These are phyloP conservation scores for Eidolon dupreanum DNA, from an alignment of 2,797 vertebrate species.

Conservation along the genomic window DNA sequence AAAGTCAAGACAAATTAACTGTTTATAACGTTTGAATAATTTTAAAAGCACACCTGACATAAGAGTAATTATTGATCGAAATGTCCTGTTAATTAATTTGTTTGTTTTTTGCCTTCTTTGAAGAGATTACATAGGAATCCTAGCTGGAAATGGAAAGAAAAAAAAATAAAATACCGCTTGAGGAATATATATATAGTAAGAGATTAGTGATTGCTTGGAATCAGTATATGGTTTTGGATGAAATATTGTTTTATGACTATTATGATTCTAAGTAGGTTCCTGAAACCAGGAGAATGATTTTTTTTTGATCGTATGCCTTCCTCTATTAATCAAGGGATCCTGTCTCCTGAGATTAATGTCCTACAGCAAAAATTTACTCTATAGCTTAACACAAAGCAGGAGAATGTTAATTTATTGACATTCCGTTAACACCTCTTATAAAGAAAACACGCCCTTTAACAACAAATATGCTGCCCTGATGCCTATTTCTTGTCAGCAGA, in stretches of 20 bases:
- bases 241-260: constrained; percentile 23
- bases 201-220: neutral
- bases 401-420: constrained; percentile 58
- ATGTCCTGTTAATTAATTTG: neutral
- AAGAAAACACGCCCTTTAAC: constrained; percentile 69
- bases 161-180: neutral
- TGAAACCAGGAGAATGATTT: neutral
- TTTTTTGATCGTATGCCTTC: neutral
- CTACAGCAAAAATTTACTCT: constrained; percentile 24
- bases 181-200: neutral
- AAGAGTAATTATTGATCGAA: neutral
- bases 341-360: constrained; percentile 49
- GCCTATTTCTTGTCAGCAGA: constrained; percentile 76
- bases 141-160: neutral
- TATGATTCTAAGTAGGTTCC: neutral
- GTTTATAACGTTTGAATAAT: neutral
- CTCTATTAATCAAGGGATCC: constrained; percentile 22
- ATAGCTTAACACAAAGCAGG: constrained; percentile 61
- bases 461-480: constrained; percentile 63
- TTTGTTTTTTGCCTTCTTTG: neutral
- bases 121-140: neutral
- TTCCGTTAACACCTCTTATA: constrained; percentile 57
- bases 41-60: neutral
- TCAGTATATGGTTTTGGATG: neutral
- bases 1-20: constrained; percentile 21